A percentile compares a stretch with the other conserved stretches of the same genome.
Conservation (phyloP, 2,797 vertebrate genomes). For the Pempheris klunzingeri region DNA sequence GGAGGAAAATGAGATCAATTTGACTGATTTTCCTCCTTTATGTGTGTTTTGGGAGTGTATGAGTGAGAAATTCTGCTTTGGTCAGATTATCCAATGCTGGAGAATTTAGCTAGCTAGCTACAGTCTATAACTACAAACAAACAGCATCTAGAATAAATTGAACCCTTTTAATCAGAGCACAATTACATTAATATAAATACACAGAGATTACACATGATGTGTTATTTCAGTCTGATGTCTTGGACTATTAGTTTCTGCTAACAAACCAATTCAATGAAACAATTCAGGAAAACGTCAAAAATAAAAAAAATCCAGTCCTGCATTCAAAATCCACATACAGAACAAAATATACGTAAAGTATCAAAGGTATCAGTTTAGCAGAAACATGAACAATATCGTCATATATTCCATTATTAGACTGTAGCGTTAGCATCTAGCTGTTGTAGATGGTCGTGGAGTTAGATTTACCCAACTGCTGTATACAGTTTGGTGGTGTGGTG, state of each 20-base stretch:
- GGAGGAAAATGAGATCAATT: constrained; percentile 8
- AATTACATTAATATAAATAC: not conserved
- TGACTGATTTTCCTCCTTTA: constrained; percentile 23
- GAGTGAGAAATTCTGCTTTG: constrained; percentile 5
- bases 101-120: constrained; percentile 8
- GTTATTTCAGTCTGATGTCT: not conserved
- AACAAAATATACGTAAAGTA: not conserved
- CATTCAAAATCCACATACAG: not conserved
- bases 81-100: not conserved
- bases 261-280: too few relatives aligned
- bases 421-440: not conserved
- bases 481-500: not conserved
- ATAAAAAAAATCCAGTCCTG: too few relatives aligned
- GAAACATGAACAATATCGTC: not conserved
- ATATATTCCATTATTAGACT: not conserved
- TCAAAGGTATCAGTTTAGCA: not conserved
- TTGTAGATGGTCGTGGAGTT: not conserved
- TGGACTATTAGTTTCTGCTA: too few relatives aligned
- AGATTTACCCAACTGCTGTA: not conserved
- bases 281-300: too few relatives aligned
- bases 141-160: not conserved
- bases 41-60: constrained; percentile 17
- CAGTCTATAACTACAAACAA: not conserved
- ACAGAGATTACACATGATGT: not conserved
- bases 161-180: constrained; percentile 4